Evolutionary conservation across 1,140 invertebrate genomes (phyloP), one percentile per base, ranked within the genome.

Genomic region (Caenorhabditis remanei): DNA sequence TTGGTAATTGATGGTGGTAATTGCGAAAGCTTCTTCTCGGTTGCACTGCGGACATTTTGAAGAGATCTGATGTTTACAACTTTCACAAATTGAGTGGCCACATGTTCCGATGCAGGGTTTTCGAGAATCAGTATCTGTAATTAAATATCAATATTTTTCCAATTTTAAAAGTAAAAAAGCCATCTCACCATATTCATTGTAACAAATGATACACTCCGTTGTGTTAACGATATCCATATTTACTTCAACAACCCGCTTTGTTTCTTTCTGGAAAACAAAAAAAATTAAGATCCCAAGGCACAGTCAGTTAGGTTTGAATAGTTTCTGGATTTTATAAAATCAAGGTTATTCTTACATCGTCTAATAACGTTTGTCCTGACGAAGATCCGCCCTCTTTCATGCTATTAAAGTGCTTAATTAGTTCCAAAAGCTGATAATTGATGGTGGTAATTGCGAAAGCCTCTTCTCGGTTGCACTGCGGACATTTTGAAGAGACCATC

Each of bases 1-100:
- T 79, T 79, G 71, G 53, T 79, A 79, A 53, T 79, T 79, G 19
- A 79, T 79, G 4, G 71, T 79, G 4, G 71, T 79, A 8, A 79
- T 79, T 79, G 71, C 71, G 21, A 79, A 79, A 4, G 71, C 71
- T 79, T 79, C 71, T 53, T 79, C 71, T 79, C 71, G 71, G 14
- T 79, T 79, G 71, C 71, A 79, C 46, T 79, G 71, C 11, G 71
- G 71, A 24, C 71, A 79, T 79, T 79, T 79, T 79, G 71, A 79
- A 50, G 71, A 50, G 71, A 79, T 79, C 53, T 53, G 71, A 50
- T 79, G 71, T 53, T 79, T 79, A 32, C 71, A 79, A 9, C 24
- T 7, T 79, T 79, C 71, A 14, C 71, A 79, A 9, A 79, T 79
- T 48, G 71, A 79, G 46, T 79, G 71, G 11, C 71, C 71, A 50